Evolutionary conservation across 2,888 invertebrate species (phyloP).

Genomic region (Himalopsyche japonica): DNA sequence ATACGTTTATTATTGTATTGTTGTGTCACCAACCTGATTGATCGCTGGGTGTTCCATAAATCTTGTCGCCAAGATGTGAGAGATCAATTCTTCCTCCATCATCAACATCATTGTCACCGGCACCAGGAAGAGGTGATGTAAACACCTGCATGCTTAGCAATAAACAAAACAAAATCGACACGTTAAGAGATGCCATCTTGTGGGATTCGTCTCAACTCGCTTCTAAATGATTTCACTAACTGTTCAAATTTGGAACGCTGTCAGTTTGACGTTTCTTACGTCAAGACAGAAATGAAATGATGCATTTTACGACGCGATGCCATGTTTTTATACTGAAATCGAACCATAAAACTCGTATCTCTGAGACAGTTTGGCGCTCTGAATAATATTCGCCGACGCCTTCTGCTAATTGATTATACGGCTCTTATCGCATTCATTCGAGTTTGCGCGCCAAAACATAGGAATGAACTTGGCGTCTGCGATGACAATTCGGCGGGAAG

Average conservation of each 20-base stretch:
- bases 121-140: background rate
- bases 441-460: background rate
- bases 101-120: background rate
- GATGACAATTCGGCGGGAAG: background rate
- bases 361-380: conserved; percentile 7
- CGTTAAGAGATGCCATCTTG: background rate
- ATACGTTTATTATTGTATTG: too few species aligned
- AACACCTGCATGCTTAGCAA: background rate
- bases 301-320: background rate
- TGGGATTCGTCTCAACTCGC: background rate
- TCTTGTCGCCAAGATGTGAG: conserved; percentile 18
- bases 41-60: conserved; percentile 14
- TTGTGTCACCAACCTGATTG: conserved; percentile 7
- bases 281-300: conserved; percentile 19
- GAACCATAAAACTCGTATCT: background rate
- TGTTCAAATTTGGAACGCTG: background rate
- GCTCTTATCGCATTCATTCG: background rate
- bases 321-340: conserved; percentile 34
- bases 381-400: background rate
- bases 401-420: background rate
- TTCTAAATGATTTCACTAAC: background rate
- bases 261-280: conserved; percentile 14
- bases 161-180: background rate
- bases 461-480: background rate
- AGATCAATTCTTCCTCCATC: conserved; percentile 10